These are phyloP conservation scores for Danio aesculapii DNA, from an alignment of 2,797 vertebrate species.

Conservation along the genomic window DNA sequence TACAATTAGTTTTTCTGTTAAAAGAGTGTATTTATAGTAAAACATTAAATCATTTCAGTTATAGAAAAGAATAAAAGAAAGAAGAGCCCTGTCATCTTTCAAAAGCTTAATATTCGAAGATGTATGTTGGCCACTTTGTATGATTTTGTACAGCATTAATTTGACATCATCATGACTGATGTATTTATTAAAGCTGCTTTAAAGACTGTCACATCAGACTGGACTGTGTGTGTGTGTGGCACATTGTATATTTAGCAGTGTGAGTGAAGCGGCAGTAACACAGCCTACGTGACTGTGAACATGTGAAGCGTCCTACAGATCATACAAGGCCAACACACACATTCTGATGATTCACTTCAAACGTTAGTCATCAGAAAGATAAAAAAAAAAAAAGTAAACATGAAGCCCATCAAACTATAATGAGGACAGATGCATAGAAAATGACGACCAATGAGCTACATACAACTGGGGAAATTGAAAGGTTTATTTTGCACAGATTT, in stretches of 20 bases:
- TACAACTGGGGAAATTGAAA: too few relatives aligned
- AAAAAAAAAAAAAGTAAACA: neutral
- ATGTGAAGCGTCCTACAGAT: constrained; percentile 14
- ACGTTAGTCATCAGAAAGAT: constrained; percentile 39
- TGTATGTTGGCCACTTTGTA: neutral
- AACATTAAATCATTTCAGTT: neutral
- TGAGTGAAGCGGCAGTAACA: constrained; percentile 48
- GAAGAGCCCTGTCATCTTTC: neutral
- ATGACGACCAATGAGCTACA: too few relatives aligned
- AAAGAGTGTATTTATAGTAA: neutral
- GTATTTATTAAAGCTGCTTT: neutral
- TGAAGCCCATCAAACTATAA: neutral
- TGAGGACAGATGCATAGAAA: neutral
- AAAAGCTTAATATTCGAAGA: neutral
- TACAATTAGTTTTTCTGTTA: neutral
- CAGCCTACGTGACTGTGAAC: constrained; percentile 40
- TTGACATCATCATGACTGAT: neutral
- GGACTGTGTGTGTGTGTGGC: constrained; percentile 22
- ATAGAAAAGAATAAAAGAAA: neutral
- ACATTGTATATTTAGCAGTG: constrained; percentile 12
- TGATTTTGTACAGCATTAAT: neutral
- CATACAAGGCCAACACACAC: constrained; percentile 2
- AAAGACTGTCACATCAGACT: neutral
- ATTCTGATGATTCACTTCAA: constrained; percentile 36
- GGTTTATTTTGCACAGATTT: too few relatives aligned